phyloP scores from a whole-genome alignment of 2,888 invertebrate species.

The Drosophila pseudotalamancana region DNA sequence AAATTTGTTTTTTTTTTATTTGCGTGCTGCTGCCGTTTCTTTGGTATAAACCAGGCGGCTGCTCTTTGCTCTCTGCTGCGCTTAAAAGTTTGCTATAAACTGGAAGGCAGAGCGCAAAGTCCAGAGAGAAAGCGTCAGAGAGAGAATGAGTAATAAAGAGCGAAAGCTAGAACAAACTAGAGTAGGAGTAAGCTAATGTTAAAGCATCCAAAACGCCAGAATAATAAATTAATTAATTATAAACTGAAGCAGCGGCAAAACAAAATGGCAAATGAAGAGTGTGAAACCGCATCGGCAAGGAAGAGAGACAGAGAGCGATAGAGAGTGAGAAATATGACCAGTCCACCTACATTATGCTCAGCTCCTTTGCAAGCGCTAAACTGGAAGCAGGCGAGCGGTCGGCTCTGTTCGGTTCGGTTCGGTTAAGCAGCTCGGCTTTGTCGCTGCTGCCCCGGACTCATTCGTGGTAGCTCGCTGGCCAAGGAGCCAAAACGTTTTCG shows the following conservation, averaged over 20 bases:
- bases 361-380: constrained; percentile 26
- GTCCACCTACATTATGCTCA: constrained; percentile 7
- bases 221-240: constrained; percentile 66
- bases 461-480: constrained; percentile 34
- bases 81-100: constrained; percentile 67
- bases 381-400: constrained; percentile 42
- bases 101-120: constrained; percentile 49
- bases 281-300: neutral
- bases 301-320: neutral
- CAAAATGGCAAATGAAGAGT: neutral
- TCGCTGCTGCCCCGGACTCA: constrained; percentile 48
- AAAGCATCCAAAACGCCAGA: constrained; percentile 31
- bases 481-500: constrained; percentile 75
- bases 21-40: constrained; percentile 43
- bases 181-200: constrained; percentile 18
- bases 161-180: neutral
- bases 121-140: constrained; percentile 9
- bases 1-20: constrained; percentile 31
- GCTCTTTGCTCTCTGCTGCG: constrained; percentile 28
- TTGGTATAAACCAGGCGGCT: constrained; percentile 44
- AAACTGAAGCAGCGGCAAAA: constrained; percentile 42
- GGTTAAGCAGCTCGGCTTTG: constrained; percentile 22
- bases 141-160: constrained; percentile 9
- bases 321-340: constrained; percentile 2
- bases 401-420: neutral